Evolutionary conservation across 2,888 invertebrate genomes (phyloP), one percentile per base, ranked within the genome.

Genomic region (Eurois occulta): DNA sequence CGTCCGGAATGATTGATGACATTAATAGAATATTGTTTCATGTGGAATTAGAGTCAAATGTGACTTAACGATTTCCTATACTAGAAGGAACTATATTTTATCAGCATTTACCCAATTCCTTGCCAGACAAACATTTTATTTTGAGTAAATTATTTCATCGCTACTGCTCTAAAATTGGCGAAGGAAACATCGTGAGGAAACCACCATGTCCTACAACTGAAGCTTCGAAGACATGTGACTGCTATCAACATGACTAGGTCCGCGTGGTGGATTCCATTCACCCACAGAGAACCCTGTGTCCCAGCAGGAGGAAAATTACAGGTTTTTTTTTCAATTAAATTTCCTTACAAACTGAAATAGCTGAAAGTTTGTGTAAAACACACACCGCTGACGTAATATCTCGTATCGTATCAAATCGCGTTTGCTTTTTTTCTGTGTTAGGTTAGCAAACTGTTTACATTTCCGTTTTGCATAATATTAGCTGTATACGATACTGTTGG

Each of bases 381-480:
- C 32, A 70, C 28, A 70, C 13, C 24, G 66, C 62, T 84, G 81
- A 76, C 52, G 77, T 77, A 85, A 79, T 41, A 41, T 68, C 52
- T 68, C 48, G 38, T 72, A 73, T 46, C 70, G 80, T 86, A 80
- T 88, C 87, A 67, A 85, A 84, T 75, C 78, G 72, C 71, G 68
- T 75, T 60, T 83, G 69, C 75, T 79, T 84, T 85, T 85, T 83
- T 43, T 55, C 18, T 66, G 32, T 77, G 72, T 64, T 65, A 77
- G 32, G 80, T 88, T 83, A 72, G 86, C 84, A 81, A 81, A 73
- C 75, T 67, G 85, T 87, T 82, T 83, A 83, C 84, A 80, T 88
- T 90, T 90, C 87, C 90, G 89, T 83, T 91, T 92, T 91, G 86
- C 90, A 87, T 91, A 91, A 92, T 81, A 83, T 83, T 83, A 77